These are phyloP conservation scores for Lethocerus indicus DNA, from an alignment of 1,140 invertebrate species.

Conservation along the genomic window DNA sequence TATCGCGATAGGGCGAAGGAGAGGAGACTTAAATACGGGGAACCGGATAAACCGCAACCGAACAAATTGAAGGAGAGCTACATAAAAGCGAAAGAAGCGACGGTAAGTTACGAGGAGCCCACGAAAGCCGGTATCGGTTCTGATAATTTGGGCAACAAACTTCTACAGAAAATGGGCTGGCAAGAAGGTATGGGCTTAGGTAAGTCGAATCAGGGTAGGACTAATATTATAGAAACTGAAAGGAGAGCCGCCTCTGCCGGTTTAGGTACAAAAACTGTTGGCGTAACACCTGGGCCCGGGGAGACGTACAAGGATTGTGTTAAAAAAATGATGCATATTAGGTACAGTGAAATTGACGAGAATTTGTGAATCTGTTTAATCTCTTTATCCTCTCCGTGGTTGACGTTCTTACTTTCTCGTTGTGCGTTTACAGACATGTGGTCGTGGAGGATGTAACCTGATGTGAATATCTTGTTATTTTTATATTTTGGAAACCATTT, in stretches of 20 bases:
- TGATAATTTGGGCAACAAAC: constrained; percentile 78
- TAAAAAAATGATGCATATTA: constrained; percentile 75
- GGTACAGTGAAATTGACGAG: constrained; percentile 51
- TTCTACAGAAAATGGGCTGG: constrained; percentile 99
- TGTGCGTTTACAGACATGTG: too few species aligned
- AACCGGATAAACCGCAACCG: constrained; percentile 57
- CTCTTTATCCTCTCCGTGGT: too few species aligned
- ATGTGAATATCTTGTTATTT: too few species aligned
- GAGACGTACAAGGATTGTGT: constrained; percentile 83
- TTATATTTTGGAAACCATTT: too few species aligned
- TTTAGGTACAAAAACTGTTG: constrained; percentile 51
- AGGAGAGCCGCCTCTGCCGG: constrained; percentile 48
- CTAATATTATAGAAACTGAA: constrained; percentile 70
- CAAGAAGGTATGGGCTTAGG: constrained; percentile 88
- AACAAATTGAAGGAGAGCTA: constrained; percentile 52
- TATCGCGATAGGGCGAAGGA: constrained; percentile 95
- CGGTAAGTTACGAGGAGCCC: constrained; percentile 39
- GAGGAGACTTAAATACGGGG: constrained; percentile 82
- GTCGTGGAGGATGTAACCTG: too few species aligned
- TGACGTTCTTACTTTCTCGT: too few species aligned
- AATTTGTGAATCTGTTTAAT: too few species aligned
- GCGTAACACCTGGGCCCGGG: constrained; percentile 56
- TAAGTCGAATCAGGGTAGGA: constrained; percentile 81
- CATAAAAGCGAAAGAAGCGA: constrained; percentile 34
- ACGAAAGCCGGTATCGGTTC: constrained; percentile 59